phyloP scores from a whole-genome alignment of 2,797 vertebrate genomes.

The Xenopus petersii region DNA sequence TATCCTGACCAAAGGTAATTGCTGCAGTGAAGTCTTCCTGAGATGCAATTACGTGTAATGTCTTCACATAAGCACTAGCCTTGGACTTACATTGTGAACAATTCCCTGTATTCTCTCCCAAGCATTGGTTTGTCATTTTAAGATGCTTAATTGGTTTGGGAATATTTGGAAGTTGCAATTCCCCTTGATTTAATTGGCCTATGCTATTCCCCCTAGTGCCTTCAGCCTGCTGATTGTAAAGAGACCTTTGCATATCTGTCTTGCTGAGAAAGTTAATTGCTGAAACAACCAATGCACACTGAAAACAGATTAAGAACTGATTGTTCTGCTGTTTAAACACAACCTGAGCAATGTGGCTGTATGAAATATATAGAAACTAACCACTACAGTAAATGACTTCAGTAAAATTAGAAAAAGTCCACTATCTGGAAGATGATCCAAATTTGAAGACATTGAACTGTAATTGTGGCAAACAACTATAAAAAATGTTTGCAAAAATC shows the following conservation, averaged over 20 bases:
- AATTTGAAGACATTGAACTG: too few relatives aligned
- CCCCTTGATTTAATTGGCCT: constrained; percentile 29
- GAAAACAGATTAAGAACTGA: constrained; percentile 8
- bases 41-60: constrained; percentile 3
- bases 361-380: background rate
- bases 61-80: constrained; percentile 1
- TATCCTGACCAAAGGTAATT: background rate
- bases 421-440: too few relatives aligned
- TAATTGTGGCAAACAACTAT: too few relatives aligned
- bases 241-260: constrained; percentile 19
- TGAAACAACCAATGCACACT: constrained; percentile 3
- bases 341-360: background rate
- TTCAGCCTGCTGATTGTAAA: constrained; percentile 8
- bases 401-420: too few relatives aligned
- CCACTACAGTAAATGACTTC: background rate
- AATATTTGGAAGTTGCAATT: constrained; percentile 10
- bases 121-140: constrained; percentile 1
- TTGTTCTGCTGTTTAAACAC: constrained; percentile 3
- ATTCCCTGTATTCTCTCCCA: background rate
- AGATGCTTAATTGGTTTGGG: constrained; percentile 36
- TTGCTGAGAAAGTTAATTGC: constrained; percentile 27
- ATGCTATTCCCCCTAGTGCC: background rate
- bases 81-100: background rate
- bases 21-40: background rate
- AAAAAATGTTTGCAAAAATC: too few relatives aligned